Evolutionary conservation across 2,888 invertebrate species (phyloP), one percentile per base, ranked within the genome.

Genomic region (Odontothrips loti): DNA sequence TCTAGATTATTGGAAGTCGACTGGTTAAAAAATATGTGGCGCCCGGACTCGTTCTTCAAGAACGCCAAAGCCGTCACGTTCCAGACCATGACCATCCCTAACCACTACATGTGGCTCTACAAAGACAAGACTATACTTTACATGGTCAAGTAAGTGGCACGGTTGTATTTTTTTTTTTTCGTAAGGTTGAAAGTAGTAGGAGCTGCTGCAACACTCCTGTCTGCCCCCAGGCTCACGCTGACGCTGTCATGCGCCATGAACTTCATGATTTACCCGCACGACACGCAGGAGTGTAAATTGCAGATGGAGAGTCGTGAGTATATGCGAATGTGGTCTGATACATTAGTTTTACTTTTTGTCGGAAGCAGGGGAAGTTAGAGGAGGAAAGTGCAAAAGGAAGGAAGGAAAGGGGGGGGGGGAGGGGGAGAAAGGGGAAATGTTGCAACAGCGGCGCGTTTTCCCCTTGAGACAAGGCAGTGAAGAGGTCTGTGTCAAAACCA

Each of bases 271-370:
- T 97, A 97, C 87, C 97, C 97, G 0, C 96, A 97, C 86, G 97
- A 97, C 86, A 96, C 96, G 0, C 97, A 97, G 88, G 95, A 95
- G 87, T 97, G 97, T 87, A 95, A 96, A 88, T 89, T 97, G 83
- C 96, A 96, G 89, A 96, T 97, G 94, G 96, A 97, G 87, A 97
- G 96, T 87, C 89, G 97, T 97, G 88, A 95, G 96, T 93, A 85
- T 79, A 51, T 47, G 43, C 43, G 79, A 15, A 12, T n/a, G 68
- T 47, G 27, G 15, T 58, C 15, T 58, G 15, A 58, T 17, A 6
- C 58, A 20, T 58, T 6, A 58, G 58, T 58, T 20, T 20, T 20
- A 20, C 34, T 43, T 43, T 43, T 6, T 43, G 34, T 6, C 34
- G 34, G 34, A 43, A 43, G 34, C 34, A 43, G 34, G 6, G 34